Percentiles rank a stretch among this genome's conserved stretches.
Conservation (phyloP, 2,113 vertebrate genomes). For the Nibea coibor region DNA sequence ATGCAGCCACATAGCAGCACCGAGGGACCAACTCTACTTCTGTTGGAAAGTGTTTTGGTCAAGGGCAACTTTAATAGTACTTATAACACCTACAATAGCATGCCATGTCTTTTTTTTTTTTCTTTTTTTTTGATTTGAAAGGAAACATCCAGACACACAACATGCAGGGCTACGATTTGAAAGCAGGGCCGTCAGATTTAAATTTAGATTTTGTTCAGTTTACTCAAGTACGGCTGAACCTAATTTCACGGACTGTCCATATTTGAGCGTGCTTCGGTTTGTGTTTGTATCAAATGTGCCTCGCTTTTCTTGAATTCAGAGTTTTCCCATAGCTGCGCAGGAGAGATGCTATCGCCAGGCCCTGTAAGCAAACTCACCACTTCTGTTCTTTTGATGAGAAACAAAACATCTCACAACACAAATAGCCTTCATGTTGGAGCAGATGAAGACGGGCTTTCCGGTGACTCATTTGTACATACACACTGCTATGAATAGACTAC, state of each 20-base stretch:
- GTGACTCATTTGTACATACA: conserved; percentile 50
- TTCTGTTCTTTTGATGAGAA: conserved; percentile 59
- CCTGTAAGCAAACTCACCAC: conserved; percentile 46
- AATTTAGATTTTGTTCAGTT: conserved; percentile 18
- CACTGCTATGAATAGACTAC: conserved; percentile 65
- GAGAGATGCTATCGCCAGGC: conserved; percentile 43
- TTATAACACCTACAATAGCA: background rate
- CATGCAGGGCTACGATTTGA: background rate
- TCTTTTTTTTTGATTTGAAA: background rate
- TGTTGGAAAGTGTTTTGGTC: conserved; percentile 34
- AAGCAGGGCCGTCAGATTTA: conserved; percentile 15
- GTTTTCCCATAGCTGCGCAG: conserved; percentile 13
- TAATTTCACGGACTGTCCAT: conserved; percentile 26
- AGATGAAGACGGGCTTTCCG: conserved; percentile 63
- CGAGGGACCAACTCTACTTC: conserved; percentile 36
- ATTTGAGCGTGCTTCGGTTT: conserved; percentile 5
- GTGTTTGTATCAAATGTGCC: conserved; percentile 15
- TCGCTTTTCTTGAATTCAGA: background rate
- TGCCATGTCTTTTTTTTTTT: background rate
- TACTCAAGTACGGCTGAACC: conserved; percentile 1
- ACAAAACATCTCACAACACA: conserved; percentile 56
- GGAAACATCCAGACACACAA: background rate
- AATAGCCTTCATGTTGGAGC: conserved; percentile 47
- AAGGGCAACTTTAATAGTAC: conserved; percentile 28
- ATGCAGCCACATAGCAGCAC: conserved; percentile 16